These are phyloP conservation scores for Apotomis betuletana DNA, from an alignment of 2,888 invertebrate species.

Conservation along the genomic window DNA sequence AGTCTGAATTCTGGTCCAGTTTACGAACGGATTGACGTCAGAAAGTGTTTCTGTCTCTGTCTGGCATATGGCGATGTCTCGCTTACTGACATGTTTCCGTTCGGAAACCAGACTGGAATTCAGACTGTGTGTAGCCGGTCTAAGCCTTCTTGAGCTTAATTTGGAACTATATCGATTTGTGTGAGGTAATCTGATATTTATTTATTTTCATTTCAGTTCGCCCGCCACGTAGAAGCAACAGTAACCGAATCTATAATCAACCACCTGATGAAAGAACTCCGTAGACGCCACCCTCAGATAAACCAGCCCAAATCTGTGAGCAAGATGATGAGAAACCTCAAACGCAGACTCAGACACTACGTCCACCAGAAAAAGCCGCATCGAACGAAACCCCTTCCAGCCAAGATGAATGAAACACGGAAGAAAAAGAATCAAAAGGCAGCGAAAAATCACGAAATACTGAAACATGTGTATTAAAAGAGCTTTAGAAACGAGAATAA, in stretches of 20 bases:
- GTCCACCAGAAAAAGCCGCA: background rate
- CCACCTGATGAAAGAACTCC: constrained; percentile 5
- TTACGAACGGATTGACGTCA: too few relatives aligned
- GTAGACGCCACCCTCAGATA: background rate
- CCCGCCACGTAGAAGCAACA: constrained; percentile 8
- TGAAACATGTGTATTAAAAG: too few relatives aligned
- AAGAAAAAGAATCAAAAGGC: background rate
- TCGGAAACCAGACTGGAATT: too few relatives aligned
- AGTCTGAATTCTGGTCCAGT: too few relatives aligned
- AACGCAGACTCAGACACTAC: background rate
- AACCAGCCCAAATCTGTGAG: constrained; percentile 6
- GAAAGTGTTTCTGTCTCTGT: too few relatives aligned
- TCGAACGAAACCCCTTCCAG: background rate
- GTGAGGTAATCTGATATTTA: background rate
- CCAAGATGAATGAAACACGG: background rate
- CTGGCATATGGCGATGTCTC: too few relatives aligned
- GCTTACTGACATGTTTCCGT: too few relatives aligned
- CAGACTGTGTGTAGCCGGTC: too few relatives aligned
- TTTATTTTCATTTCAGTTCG: constrained; percentile 5
- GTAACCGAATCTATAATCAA: constrained; percentile 24
- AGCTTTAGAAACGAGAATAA: too few relatives aligned
- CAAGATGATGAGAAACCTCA: background rate
- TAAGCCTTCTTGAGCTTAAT: too few relatives aligned
- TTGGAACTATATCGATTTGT: too few relatives aligned
- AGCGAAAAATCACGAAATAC: too few relatives aligned